Evolutionary conservation across 2,888 invertebrate species (phyloP).

Genomic region (Anoncus sp.): DNA sequence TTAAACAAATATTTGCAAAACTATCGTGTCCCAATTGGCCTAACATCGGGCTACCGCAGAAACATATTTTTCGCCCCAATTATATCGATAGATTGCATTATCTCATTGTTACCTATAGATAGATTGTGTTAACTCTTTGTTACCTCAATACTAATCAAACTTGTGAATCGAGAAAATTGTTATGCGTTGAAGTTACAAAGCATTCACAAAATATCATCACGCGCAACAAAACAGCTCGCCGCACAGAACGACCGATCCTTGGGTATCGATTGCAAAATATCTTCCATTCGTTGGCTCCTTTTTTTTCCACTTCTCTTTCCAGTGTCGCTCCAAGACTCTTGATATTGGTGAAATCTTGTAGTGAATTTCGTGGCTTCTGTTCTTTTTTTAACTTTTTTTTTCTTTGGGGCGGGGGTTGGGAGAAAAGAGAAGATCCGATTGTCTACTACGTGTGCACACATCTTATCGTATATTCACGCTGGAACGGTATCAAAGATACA

Average conservation of each 20-base stretch:
- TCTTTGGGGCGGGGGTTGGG: neutral
- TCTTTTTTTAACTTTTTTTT: constrained; percentile 13
- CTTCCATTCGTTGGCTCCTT: neutral
- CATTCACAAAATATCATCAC: neutral
- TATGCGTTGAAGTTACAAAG: neutral
- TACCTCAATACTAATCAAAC: too few relatives aligned
- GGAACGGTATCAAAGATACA: constrained; percentile 58
- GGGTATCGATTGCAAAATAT: neutral
- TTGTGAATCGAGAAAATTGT: neutral
- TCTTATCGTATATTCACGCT: constrained; percentile 48
- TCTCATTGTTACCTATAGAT: too few relatives aligned
- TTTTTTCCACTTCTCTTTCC: neutral
- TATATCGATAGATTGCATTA: too few relatives aligned
- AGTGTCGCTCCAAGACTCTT: constrained; percentile 1
- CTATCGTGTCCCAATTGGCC: too few relatives aligned
- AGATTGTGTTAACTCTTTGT: too few relatives aligned
- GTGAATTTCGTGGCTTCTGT: constrained; percentile 28
- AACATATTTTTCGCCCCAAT: too few relatives aligned
- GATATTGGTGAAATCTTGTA: constrained; percentile 26
- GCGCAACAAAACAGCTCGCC: neutral
- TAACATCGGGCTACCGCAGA: too few relatives aligned
- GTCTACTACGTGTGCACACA: constrained; percentile 50
- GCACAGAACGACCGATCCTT: neutral
- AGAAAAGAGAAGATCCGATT: constrained; percentile 45
- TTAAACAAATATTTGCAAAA: too few relatives aligned